Evolutionary conservation across 2,113 vertebrate species (phyloP), one percentile per base, ranked within the genome.

Genomic region (Gallinago jamesoni): DNA sequence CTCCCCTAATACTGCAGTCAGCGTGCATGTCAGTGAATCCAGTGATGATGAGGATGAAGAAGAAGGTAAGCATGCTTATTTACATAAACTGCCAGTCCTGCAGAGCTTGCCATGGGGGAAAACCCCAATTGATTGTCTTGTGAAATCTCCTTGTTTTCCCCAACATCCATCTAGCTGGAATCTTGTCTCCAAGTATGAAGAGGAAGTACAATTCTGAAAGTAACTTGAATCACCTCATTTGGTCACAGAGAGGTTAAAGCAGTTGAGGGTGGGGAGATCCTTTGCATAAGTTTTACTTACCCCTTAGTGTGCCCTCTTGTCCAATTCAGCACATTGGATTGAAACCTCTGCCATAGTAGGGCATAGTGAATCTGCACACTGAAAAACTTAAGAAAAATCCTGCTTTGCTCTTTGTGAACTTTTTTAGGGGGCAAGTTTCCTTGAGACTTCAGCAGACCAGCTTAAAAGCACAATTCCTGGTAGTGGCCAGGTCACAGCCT

Each of bases 1-100:
- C 72, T 98, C 99, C 41, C 98, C 99, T 50, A 99, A 99, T 28
- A 99, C 99, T 35, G 98, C 99, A 6, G 99, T 99, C 98, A 99
- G 99, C 47, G 99, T 99, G 83, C 99, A 99, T 39, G 99, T 99
- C 97, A 99, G 99, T 5, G 99, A 99, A 97, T 99, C 99, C 97
- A 99, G 99, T 45, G 99, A 99, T 25, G 99, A 99, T 24, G 99
- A 99, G 1, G 99, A 99, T 41, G 99, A 99, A 14, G 99, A 99
- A 4, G 99, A 99, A 98, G 99, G 99, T 99, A 97, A 82, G 81
- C 15, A 10, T 5, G 0, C 43, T 68, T 23, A 19, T 60, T 79
- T 83, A 6, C 14, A 3, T 89, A 4, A 90, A 47, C 13, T 59
- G 14, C 28, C 23, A 28, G 52, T 31, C 56, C 28, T 57, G 23